Evolutionary conservation across 2,113 vertebrate genomes (phyloP).

Genomic region (Lagopus muta): DNA sequence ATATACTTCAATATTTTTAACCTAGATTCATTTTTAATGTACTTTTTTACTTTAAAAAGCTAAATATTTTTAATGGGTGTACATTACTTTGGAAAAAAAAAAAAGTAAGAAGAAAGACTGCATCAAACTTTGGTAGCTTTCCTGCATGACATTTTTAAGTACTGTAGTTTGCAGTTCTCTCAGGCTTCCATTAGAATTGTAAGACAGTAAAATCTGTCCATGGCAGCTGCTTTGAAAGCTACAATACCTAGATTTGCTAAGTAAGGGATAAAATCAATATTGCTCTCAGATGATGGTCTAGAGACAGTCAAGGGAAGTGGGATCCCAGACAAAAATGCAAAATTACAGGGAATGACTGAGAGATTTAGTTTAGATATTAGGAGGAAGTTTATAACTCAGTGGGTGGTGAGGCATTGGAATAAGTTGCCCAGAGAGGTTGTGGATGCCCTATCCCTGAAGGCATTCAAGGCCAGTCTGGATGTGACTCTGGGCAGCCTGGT

Average conservation of each 20-base stretch:
- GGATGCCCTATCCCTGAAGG: no score
- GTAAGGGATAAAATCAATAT: not conserved
- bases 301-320: not conserved
- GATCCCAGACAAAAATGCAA: not conserved
- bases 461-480: no score
- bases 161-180: not conserved
- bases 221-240: not conserved
- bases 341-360: not conserved
- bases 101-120: not conserved
- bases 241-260: not conserved
- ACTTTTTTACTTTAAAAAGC: not conserved
- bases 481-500: no score
- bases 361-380: no score
- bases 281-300: fast-evolving
- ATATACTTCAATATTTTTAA: not conserved
- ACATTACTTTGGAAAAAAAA: not conserved
- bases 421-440: no score
- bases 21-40: not conserved
- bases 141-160: not conserved
- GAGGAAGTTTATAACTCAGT: no score
- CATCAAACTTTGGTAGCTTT: not conserved
- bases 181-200: not conserved
- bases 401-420: no score
- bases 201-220: not conserved
- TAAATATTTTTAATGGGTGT: not conserved